Percentiles rank a stretch among this genome's conserved stretches.
These are phyloP conservation scores for Apotomis turbidana DNA, from an alignment of 2,888 invertebrate species.

Conservation along the genomic window DNA sequence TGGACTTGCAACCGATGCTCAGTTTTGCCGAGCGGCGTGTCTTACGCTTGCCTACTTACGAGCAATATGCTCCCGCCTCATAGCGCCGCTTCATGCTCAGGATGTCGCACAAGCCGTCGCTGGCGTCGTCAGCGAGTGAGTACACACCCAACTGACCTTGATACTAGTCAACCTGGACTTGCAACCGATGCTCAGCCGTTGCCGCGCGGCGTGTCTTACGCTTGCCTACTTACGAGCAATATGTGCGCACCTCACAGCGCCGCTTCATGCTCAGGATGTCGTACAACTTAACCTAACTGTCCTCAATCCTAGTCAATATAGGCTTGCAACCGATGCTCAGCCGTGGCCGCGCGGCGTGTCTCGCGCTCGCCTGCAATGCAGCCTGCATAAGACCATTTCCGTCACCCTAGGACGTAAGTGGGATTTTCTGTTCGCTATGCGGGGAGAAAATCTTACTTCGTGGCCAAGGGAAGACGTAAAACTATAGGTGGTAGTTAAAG, in stretches of 20 bases:
- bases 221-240: constrained; percentile 63
- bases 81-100: constrained; percentile 57
- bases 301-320: background rate
- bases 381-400: constrained; percentile 59
- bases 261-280: constrained; percentile 54
- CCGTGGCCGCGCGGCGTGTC: constrained; percentile 42
- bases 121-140: constrained; percentile 53
- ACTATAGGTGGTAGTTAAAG: too few species aligned
- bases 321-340: constrained; percentile 36
- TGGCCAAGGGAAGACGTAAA: too few species aligned
- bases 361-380: constrained; percentile 59
- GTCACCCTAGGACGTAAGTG: too few species aligned
- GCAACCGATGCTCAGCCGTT: constrained; percentile 47
- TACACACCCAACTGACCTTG: constrained; percentile 40
- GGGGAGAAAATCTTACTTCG: too few species aligned
- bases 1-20: constrained; percentile 27
- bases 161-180: too few species aligned
- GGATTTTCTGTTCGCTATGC: too few species aligned
- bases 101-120: constrained; percentile 50
- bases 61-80: constrained; percentile 56
- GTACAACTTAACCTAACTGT: background rate
- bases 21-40: constrained; percentile 43
- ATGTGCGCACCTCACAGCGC: constrained; percentile 58
- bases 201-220: too few species aligned
- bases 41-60: constrained; percentile 59